Conservation (phyloP, 1,140 invertebrate species). For the Triops longicaudatus region DNA sequence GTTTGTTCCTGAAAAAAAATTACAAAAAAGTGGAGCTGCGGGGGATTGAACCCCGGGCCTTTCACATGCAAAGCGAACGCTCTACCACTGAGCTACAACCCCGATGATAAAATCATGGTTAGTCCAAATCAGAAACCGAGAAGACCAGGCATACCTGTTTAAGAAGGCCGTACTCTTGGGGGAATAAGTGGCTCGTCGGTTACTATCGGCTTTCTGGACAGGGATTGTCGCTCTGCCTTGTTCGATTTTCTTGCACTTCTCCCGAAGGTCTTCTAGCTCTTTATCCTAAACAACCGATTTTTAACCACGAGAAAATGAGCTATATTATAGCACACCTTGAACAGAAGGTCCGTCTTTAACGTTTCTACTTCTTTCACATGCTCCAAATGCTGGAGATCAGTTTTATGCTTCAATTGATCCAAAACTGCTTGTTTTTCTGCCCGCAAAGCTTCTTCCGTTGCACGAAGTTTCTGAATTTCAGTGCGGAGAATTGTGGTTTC, state of each 20-base stretch:
- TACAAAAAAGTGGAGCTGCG: conserved; percentile 50
- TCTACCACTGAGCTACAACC: conserved; percentile 77
- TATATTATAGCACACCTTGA: neutral
- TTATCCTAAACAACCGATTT: neutral
- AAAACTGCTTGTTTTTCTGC: neutral
- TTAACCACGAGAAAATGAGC: neutral
- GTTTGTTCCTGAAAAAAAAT: neutral
- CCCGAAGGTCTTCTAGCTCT: neutral
- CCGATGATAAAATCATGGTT: conserved; percentile 36
- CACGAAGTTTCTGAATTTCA: neutral
- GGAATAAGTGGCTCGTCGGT: neutral
- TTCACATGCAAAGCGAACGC: conserved; percentile 89
- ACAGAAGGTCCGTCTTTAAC: neutral
- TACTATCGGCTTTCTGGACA: neutral
- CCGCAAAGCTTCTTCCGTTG: neutral
- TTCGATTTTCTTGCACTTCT: neutral
- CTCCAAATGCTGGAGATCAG: neutral
- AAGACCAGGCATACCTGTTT: neutral
- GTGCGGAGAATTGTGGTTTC: neutral
- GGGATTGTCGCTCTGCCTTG: neutral
- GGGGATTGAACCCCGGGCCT: conserved; percentile 82
- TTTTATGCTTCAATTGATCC: neutral
- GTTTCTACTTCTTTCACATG: neutral
- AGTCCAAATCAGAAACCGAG: neutral
- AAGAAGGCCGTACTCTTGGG: neutral